Evolutionary conservation across 2,888 invertebrate genomes (phyloP).

Genomic region (Cloeon dipterum): DNA sequence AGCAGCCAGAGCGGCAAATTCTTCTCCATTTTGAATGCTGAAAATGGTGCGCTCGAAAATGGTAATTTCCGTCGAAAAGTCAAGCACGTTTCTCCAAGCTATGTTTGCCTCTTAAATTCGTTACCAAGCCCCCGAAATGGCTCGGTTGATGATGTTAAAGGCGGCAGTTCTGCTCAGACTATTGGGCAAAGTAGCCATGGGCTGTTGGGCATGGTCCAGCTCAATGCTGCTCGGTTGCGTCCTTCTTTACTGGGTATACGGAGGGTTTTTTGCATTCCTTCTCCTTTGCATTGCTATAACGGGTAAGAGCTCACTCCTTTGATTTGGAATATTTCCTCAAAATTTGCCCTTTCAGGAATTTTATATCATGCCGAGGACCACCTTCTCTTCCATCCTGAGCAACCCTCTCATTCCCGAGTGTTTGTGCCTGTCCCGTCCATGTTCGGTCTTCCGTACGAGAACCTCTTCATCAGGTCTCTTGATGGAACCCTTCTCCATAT

Average conservation of each 20-base stretch:
- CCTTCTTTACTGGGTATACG: slow-evolving; percentile 63
- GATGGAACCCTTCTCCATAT: slow-evolving; percentile 61
- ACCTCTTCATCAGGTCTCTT: slow-evolving; percentile 43
- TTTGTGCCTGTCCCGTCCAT: slow-evolving; percentile 72
- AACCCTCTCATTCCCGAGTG: slow-evolving; percentile 68
- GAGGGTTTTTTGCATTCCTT: slow-evolving; percentile 44
- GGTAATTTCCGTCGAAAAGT: no score
- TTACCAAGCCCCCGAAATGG: no score
- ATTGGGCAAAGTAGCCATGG: slow-evolving; percentile 20
- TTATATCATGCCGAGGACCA: slow-evolving; percentile 70
- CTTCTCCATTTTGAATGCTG: no score
- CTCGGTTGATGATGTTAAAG: slow-evolving; percentile 2
- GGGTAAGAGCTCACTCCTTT: slow-evolving; percentile 25
- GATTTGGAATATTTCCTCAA: slow-evolving; percentile 5
- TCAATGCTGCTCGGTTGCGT: slow-evolving; percentile 49
- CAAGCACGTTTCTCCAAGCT: no score
- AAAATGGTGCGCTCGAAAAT: no score
- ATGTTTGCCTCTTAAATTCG: no score
- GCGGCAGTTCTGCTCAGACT: slow-evolving; percentile 6
- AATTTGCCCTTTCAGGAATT: slow-evolving; percentile 47
- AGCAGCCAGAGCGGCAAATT: no score
- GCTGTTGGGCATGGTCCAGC: slow-evolving; percentile 57
- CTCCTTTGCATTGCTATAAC: slow-evolving; percentile 44
- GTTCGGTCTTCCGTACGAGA: slow-evolving; percentile 71
- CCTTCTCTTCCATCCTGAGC: slow-evolving; percentile 70